Percentiles rank a stretch among this genome's conserved stretches.
Evolutionary conservation across 2,113 vertebrate genomes (phyloP).

Genomic region (Psephotus haematonotus): DNA sequence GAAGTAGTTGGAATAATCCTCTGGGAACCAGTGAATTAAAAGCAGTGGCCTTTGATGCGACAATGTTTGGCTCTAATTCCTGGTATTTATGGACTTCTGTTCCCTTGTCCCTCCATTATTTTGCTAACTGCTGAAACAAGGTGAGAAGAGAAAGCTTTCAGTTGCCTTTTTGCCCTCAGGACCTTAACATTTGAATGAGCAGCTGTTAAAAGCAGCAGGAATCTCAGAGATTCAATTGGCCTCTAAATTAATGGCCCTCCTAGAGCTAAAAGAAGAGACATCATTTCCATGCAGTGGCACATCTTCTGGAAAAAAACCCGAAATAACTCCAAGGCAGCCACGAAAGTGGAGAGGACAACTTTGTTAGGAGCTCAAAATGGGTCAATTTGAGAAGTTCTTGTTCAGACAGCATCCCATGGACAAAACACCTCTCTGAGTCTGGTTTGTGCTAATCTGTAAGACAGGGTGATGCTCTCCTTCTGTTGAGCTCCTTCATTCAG

Average conservation of each 20-base stretch:
- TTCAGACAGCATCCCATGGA: not conserved
- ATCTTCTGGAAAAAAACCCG: rapidly evolving
- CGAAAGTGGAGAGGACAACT: not conserved
- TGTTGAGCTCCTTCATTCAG: not conserved
- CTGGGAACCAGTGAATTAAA: not conserved
- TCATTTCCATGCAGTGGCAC: not conserved
- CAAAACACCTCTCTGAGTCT: not conserved
- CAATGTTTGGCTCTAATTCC: not conserved
- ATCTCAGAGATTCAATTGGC: not conserved
- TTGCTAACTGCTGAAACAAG: not conserved
- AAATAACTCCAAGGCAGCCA: not conserved
- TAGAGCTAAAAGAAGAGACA: not conserved
- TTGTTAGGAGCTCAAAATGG: not conserved
- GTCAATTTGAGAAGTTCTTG: not conserved
- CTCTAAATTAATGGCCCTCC: not conserved
- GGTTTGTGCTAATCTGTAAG: not conserved
- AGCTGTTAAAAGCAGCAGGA: not conserved
- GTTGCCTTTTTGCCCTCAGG: not conserved
- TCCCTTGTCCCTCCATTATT: not conserved
- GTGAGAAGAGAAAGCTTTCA: not conserved
- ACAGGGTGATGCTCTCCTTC: not conserved
- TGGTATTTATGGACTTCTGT: not conserved
- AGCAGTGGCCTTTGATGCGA: not conserved
- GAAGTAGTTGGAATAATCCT: not conserved
- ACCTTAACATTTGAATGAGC: not conserved